Evolutionary conservation across 2,797 vertebrate genomes (phyloP), one percentile per base, ranked within the genome.

Genomic region (Coregonus sp.): DNA sequence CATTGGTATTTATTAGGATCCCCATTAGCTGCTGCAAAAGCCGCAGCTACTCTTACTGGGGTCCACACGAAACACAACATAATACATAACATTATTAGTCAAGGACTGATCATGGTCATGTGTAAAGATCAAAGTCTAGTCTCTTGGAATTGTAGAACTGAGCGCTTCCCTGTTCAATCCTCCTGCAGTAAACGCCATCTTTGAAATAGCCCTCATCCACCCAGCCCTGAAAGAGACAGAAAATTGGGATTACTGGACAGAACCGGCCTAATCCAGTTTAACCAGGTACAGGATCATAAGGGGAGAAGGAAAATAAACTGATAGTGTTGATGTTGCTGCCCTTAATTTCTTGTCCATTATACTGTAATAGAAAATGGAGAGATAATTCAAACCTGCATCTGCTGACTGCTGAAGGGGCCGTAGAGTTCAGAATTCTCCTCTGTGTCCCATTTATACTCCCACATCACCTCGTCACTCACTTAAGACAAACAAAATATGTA

Each of bases 381-480:
- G 11, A 59, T 12, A 70, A 61, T 61, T 59, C 88, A 80, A 88
- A 97, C 97, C 96, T 97, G 96, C 96, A 98, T 98, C 94, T 98
- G 97, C 70, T 93, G 90, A 70, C 96, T 98, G 89, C 92, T 95
- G 86, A 98, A 98, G 25, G 97, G 97, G 0, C 97, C 97, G 0
- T 96, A 97, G 12, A 97, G 80, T 78, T 98, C 95, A 0, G 96
- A 95, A 3, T 92, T 91, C 1, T 94, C 92, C 2, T 92, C 82
- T 59, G 96, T 96, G 1, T 96, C 95, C 97, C 97, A 98, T 70
- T 94, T 96, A 87, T 97, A 98, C 63, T 98, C 95, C 97, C 97
- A 98, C 95, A 96, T 91, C 85, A 97, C 96, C 5, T 94, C 95
- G 1, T 91, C 92, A 0, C 83, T 91, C 81, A 90, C 94, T 70